Evolutionary conservation across 2,113 vertebrate species (phyloP).

Genomic region (Labeo rohita): DNA sequence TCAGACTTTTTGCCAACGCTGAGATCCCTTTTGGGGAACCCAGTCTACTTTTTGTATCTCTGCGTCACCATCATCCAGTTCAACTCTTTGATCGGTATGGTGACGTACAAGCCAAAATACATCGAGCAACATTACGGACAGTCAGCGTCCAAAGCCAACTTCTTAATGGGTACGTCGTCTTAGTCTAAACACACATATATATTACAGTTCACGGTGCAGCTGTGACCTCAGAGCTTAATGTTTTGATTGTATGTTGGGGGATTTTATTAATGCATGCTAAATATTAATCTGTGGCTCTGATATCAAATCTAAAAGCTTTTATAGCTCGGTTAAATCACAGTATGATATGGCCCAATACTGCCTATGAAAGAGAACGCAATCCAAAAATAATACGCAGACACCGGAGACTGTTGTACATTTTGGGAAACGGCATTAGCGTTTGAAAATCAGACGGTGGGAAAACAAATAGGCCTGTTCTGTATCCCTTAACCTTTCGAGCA

Average conservation of each 20-base stretch:
- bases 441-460: not conserved
- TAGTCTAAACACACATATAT: not conserved
- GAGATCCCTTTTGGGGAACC: slow-evolving; percentile 85
- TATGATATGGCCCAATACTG: not conserved
- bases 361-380: slow-evolving; percentile 30
- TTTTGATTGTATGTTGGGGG: not conserved
- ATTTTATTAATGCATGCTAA: not conserved
- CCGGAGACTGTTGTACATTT: not conserved
- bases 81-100: slow-evolving; percentile 93
- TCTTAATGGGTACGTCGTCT: slow-evolving; percentile 85
- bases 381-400: slow-evolving; percentile 18
- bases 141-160: slow-evolving; percentile 89
- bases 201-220: not conserved
- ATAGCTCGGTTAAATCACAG: slow-evolving; percentile 19
- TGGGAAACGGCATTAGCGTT: not conserved
- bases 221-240: slow-evolving; percentile 12
- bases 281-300: slow-evolving; percentile 12
- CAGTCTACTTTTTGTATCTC: slow-evolving; percentile 85
- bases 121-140: slow-evolving; percentile 95
- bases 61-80: slow-evolving; percentile 87
- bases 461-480: slow-evolving; percentile 21
- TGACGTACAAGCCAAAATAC: slow-evolving; percentile 95
- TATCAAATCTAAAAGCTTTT: slow-evolving; percentile 9
- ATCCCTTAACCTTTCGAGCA: not conserved
- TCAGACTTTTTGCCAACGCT: slow-evolving; percentile 89